phyloP scores from a whole-genome alignment of 2,888 invertebrate species.

The Cabera pusaria region DNA sequence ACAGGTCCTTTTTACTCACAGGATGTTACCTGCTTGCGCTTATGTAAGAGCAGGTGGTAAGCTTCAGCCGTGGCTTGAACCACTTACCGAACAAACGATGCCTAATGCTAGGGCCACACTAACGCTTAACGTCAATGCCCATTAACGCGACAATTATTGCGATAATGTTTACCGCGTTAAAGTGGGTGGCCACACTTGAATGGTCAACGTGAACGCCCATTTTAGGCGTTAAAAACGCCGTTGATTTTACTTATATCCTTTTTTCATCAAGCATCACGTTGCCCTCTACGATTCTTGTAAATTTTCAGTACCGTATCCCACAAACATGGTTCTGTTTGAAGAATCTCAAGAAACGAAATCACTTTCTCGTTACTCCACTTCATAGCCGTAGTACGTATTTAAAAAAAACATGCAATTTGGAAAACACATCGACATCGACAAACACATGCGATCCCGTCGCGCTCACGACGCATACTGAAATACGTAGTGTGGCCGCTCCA shows the following conservation, averaged over 20 bases:
- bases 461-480: conserved; percentile 5
- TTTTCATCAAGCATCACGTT: not conserved
- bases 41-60: too few species aligned
- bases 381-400: conserved; percentile 1
- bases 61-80: too few species aligned
- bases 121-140: not conserved
- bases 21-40: too few species aligned
- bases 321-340: conserved; percentile 24
- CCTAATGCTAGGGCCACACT: too few species aligned
- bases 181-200: conserved; percentile 1
- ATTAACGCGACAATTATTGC: not conserved
- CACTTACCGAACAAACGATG: too few species aligned
- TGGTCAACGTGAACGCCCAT: conserved; percentile 1
- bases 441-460: conserved; percentile 8
- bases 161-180: not conserved
- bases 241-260: too few species aligned
- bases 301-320: conserved; percentile 13
- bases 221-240: not conserved
- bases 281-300: conserved; percentile 2
- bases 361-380: conserved; percentile 21
- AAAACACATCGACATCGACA: not conserved
- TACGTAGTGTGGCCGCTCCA: not conserved
- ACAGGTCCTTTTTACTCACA: too few species aligned
- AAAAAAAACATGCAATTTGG: conserved; percentile 6
- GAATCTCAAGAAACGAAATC: conserved; percentile 20